These are phyloP conservation scores for Physella acuta DNA, from an alignment of 1,140 invertebrate genomes.

Conservation along the genomic window DNA sequence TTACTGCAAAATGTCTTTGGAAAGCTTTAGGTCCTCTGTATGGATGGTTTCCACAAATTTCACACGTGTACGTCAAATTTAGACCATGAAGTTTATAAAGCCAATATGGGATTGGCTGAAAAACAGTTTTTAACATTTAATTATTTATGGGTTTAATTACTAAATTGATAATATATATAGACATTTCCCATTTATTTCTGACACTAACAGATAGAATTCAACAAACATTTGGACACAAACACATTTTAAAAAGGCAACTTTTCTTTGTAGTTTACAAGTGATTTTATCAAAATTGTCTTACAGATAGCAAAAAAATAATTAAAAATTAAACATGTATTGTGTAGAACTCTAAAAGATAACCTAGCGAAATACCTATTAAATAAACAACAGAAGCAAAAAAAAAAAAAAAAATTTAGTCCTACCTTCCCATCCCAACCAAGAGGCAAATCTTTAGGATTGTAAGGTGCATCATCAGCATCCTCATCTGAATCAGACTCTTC, in stretches of 20 bases:
- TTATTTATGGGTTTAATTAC: too few relatives aligned
- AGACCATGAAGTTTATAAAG: constrained; percentile 98
- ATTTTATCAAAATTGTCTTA: too few relatives aligned
- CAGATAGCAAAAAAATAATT: too few relatives aligned
- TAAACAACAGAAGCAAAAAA: background rate
- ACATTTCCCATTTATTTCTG: too few relatives aligned
- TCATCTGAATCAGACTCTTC: constrained; percentile 72
- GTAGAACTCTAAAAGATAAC: too few relatives aligned
- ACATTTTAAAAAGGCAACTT: background rate
- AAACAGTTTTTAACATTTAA: too few relatives aligned
- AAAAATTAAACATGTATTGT: too few relatives aligned
- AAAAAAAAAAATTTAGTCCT: constrained; percentile 24
- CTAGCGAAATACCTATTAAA: background rate
- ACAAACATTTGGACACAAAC: too few relatives aligned
- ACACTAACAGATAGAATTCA: too few relatives aligned
- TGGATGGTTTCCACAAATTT: constrained; percentile 99
- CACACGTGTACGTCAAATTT: constrained; percentile 98
- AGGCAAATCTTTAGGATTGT: constrained; percentile 99
- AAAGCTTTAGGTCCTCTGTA: constrained; percentile 99
- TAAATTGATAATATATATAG: too few relatives aligned
- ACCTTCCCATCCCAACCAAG: constrained; percentile 99
- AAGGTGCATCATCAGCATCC: constrained; percentile 91
- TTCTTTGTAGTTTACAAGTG: background rate
- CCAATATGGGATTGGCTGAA: constrained; percentile 96
- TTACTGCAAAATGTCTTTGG: constrained; percentile 93